A percentile compares a stretch with the other conserved stretches of the same genome.
Evolutionary conservation across 2,888 invertebrate species (phyloP).

Genomic region (Paralinhomoeus sp.): DNA sequence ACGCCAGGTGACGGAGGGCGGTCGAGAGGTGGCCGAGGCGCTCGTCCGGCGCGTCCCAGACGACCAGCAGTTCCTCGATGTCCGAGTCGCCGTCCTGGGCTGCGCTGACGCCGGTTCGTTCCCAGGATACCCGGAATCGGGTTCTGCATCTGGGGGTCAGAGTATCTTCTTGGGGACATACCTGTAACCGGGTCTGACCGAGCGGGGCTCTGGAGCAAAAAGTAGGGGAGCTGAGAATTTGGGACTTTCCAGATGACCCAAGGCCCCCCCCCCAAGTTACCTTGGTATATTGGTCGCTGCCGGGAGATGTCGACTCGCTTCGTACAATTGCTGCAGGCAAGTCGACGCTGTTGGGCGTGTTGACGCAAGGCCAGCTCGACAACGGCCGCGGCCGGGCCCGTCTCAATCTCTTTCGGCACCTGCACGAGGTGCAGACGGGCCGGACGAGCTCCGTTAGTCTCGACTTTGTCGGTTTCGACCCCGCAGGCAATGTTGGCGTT

Average conservation of each 20-base stretch:
- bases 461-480: constrained; percentile 67
- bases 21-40: constrained; percentile 45
- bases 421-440: constrained; percentile 81
- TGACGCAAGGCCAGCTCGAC: constrained; percentile 83
- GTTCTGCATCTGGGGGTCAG: too few relatives aligned
- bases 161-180: too few relatives aligned
- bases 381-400: constrained; percentile 66
- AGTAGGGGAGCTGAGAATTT: too few relatives aligned
- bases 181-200: too few relatives aligned
- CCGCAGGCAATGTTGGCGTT: constrained; percentile 18
- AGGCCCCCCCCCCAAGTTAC: too few relatives aligned
- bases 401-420: constrained; percentile 67
- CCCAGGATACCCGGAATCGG: too few relatives aligned
- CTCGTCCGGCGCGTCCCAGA: constrained; percentile 51
- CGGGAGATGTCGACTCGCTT: too few relatives aligned
- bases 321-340: too few relatives aligned
- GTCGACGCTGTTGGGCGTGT: constrained; percentile 74
- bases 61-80: constrained; percentile 41
- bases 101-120: constrained; percentile 84
- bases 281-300: too few relatives aligned
- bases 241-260: too few relatives aligned
- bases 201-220: too few relatives aligned
- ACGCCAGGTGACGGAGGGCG: constrained; percentile 31
- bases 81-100: constrained; percentile 71
- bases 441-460: constrained; percentile 80